Evolutionary conservation across 1,140 invertebrate species (phyloP).

Genomic region (Leucophenga varia): DNA sequence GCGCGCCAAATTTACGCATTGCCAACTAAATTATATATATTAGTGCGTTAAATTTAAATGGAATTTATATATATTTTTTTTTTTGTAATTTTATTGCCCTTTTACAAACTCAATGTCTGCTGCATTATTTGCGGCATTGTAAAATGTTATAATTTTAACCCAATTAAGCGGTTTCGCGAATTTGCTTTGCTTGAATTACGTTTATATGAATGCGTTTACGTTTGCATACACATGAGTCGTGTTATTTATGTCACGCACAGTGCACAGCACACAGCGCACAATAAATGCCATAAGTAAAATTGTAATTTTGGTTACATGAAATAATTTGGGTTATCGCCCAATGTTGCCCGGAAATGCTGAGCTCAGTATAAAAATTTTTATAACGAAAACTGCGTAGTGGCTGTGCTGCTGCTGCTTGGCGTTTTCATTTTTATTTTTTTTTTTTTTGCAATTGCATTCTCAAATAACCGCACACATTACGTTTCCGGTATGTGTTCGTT

Average conservation of each 20-base stretch:
- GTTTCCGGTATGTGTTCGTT: slow-evolving; percentile 16
- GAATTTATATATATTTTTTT: no score
- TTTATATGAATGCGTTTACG: slow-evolving; percentile 23
- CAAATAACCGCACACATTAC: slow-evolving; percentile 16
- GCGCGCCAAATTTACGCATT: no score
- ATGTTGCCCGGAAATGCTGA: slow-evolving; percentile 9
- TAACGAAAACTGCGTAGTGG: neutral
- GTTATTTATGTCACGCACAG: slow-evolving; percentile 4
- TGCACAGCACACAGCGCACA: neutral
- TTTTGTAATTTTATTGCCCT: no score
- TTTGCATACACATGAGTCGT: no score
- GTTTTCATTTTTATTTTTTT: slow-evolving; percentile 25
- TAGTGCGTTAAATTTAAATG: no score
- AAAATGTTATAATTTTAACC: slow-evolving; percentile 41
- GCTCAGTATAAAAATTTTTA: neutral
- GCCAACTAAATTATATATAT: no score
- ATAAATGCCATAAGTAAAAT: slow-evolving; percentile 3
- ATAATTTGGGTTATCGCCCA: slow-evolving; percentile 27
- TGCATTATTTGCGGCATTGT: no score
- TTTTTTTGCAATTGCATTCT: slow-evolving; percentile 21
- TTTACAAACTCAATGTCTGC: no score
- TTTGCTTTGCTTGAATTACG: no score
- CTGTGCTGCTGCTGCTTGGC: slow-evolving; percentile 4
- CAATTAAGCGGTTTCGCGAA: slow-evolving; percentile 38
- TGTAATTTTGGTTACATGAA: slow-evolving; percentile 35